A percentile compares a stretch with the other conserved stretches of the same genome.
Evolutionary conservation across 2,888 invertebrate species (phyloP).

Genomic region (Campoplex nolae): DNA sequence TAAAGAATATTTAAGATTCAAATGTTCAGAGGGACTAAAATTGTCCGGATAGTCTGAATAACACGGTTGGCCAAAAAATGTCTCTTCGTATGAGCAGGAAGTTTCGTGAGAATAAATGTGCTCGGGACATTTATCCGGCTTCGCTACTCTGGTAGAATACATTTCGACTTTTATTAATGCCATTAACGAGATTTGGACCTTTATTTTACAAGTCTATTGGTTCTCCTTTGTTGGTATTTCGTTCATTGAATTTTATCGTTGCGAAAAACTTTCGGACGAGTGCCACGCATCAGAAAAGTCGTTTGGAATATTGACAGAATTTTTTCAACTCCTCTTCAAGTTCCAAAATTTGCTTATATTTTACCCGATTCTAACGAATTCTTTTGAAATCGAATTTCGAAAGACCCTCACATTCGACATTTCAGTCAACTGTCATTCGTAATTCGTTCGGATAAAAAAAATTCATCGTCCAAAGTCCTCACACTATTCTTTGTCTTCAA

Average conservation of each 20-base stretch:
- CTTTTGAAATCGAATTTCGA: too few relatives aligned
- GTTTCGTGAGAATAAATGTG: not conserved
- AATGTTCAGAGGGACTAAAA: not conserved
- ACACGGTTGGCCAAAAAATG: not conserved
- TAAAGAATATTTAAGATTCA: constrained; percentile 24
- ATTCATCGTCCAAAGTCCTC: too few relatives aligned
- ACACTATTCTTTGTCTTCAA: too few relatives aligned
- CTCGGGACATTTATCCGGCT: not conserved
- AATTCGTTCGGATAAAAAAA: too few relatives aligned
- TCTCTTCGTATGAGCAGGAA: not conserved
- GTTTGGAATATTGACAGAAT: not conserved
- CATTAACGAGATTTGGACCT: not conserved
- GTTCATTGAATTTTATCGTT: not conserved
- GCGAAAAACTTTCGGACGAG: not conserved
- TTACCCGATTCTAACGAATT: not conserved
- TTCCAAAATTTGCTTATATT: not conserved
- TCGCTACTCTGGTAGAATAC: not conserved
- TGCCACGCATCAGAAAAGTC: not conserved
- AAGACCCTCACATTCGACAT: too few relatives aligned
- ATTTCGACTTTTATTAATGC: not conserved
- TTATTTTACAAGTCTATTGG: not conserved
- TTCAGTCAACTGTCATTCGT: too few relatives aligned
- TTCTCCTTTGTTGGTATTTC: not conserved
- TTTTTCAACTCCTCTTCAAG: not conserved
- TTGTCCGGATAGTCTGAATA: constrained; percentile 4